These are phyloP conservation scores for Plutomurus gul DNA, from an alignment of 1,140 invertebrate species.

Conservation along the genomic window DNA sequence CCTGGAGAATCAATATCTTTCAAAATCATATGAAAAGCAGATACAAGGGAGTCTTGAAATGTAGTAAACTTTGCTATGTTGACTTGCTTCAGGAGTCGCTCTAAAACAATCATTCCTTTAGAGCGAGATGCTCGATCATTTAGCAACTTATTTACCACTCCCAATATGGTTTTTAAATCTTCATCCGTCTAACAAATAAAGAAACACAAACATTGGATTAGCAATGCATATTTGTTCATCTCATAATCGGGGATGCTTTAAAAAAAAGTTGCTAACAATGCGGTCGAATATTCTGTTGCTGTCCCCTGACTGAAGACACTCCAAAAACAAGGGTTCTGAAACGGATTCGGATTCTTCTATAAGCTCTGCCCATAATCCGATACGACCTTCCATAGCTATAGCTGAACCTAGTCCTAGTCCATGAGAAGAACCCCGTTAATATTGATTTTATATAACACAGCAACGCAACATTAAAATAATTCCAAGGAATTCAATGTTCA, in stretches of 20 bases:
- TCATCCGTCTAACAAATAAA: constrained; percentile 45
- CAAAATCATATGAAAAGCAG: constrained; percentile 32
- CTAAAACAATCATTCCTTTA: constrained; percentile 42
- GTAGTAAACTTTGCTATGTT: neutral
- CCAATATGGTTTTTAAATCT: constrained; percentile 26
- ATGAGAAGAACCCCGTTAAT: too few relatives aligned
- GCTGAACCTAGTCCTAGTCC: too few relatives aligned
- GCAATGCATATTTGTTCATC: neutral
- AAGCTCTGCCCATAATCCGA: constrained; percentile 21
- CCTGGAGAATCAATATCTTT: constrained; percentile 31
- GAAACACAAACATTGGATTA: neutral
- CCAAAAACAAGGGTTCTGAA: constrained; percentile 34
- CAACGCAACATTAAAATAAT: too few relatives aligned
- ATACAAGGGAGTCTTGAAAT: constrained; percentile 41
- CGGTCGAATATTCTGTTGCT: constrained; percentile 14
- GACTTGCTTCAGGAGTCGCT: constrained; percentile 13
- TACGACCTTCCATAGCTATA: neutral
- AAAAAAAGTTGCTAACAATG: neutral
- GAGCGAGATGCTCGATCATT: constrained; percentile 41
- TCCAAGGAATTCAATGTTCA: too few relatives aligned
- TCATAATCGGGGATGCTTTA: neutral
- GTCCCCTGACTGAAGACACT: constrained; percentile 15
- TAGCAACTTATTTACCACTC: constrained; percentile 30
- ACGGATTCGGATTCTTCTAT: neutral
- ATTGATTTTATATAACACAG: too few relatives aligned